Evolutionary conservation across 2,113 vertebrate species (phyloP), one percentile per base, ranked within the genome.

Genomic region (Leucosticte australis): DNA sequence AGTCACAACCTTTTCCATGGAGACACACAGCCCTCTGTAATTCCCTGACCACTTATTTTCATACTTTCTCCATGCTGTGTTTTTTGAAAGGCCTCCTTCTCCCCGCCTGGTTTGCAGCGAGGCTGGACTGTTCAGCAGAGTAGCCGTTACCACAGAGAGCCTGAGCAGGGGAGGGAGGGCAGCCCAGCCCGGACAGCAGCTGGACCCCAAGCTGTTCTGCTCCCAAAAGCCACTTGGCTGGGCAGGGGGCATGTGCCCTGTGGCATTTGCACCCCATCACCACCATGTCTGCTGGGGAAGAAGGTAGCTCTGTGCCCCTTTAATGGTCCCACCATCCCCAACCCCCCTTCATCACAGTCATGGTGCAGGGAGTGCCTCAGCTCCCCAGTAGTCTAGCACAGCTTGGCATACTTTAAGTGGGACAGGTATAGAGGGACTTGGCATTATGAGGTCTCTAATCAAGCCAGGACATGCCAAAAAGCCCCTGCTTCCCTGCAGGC

Each of bases 41-140:
- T 90, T 88, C 90, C 64, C 88, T 78, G 56, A 94, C 94, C 73
- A 22, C 92, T 93, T 92, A 67, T 92, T 94, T 91, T 94, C 90
- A 93, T 80, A 78, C 76, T 95, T 94, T 84, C 86, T 42, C 68
- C 39, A 7, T n/a, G 59, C 92, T 60, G 67, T 68, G 76, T 63
- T 85, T 83, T 92, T 56, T 91, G 87, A 92, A 73, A 42, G 70
- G 74, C 39, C 67, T 87, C 94, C 81, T 91, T 94, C 87, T 95
- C 59, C 52, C 46, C 0, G 21, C 52, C 60, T 27, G 42, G n/a
- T 39, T 57, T 52, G 47, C 52, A 83, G 82, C 4, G 1, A 70
- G 67, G 70, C 46, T n/a, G 73, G 31, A 39, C 50, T 13, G 5
- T 23, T 89, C 89, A 59, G 52, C 4, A 11, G 63, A 35, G 47